Conservation (phyloP, 1,140 invertebrate species). For the Aphis gossypii region DNA sequence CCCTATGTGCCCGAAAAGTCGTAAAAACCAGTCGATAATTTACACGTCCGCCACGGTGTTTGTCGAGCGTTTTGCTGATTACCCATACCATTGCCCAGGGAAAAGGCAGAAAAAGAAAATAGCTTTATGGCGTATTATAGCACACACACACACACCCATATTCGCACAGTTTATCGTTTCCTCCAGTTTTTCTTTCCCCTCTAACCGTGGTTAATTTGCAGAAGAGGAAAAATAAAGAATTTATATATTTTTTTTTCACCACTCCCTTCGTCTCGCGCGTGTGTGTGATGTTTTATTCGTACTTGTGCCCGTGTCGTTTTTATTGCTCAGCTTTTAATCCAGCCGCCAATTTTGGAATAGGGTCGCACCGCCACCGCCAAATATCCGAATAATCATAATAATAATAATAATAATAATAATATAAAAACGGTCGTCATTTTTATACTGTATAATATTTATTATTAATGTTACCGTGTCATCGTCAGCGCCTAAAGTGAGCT, state of each 20-base stretch:
- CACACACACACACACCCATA: not conserved
- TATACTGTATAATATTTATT: constrained; percentile 57
- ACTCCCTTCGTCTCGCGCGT: not conserved
- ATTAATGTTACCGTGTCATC: constrained; percentile 58
- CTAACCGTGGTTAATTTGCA: constrained; percentile 54
- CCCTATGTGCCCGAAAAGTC: constrained; percentile 13
- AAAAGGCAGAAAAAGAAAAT: constrained; percentile 31
- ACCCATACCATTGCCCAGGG: not conserved
- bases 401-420: constrained; percentile 49
- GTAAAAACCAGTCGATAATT: constrained; percentile 57
- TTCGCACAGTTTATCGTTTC: constrained; percentile 48
- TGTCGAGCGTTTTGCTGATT: constrained; percentile 37
- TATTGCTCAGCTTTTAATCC: constrained; percentile 57
- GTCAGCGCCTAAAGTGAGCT: not conserved
- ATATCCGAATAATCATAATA: constrained; percentile 53
- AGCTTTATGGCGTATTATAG: constrained; percentile 31
- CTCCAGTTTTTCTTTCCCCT: constrained; percentile 22
- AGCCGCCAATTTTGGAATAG: constrained; percentile 45
- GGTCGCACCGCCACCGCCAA: constrained; percentile 33
- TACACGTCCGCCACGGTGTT: constrained; percentile 30
- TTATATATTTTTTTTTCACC: constrained; percentile 47
- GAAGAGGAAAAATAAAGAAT: constrained; percentile 50
- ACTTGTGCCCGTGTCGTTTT: constrained; percentile 56
- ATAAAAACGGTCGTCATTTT: constrained; percentile 54
- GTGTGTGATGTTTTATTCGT: constrained; percentile 46